Percentiles rank a stretch among this genome's conserved stretches.
phyloP scores from a whole-genome alignment of 1,140 invertebrate genomes.

The Centruroides vittatus region DNA sequence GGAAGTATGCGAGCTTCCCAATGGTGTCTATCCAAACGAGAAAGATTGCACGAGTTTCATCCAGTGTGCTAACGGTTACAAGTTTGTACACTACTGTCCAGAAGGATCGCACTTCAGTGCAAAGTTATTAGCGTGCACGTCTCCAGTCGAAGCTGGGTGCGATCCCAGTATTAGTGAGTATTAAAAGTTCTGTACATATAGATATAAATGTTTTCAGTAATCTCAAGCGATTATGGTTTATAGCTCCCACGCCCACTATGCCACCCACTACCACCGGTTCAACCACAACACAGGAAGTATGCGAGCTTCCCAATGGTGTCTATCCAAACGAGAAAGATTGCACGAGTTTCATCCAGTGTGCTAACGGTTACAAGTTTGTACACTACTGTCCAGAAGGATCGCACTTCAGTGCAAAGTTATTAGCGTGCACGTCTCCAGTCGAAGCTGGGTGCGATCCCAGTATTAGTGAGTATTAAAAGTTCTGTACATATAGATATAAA shows the following conservation, averaged over 20 bases:
- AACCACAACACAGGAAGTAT: too few species aligned
- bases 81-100: slow-evolving; percentile 27
- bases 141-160: slow-evolving; percentile 2
- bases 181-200: too few species aligned
- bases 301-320: not conserved
- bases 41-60: not conserved
- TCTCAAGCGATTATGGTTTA: too few species aligned
- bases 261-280: not conserved
- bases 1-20: not conserved
- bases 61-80: not conserved
- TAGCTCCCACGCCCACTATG: too few species aligned
- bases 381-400: slow-evolving; percentile 33
- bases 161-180: not conserved
- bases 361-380: not conserved
- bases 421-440: slow-evolving; percentile 35
- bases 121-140: slow-evolving; percentile 36
- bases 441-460: slow-evolving; percentile 1
- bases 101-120: slow-evolving; percentile 38
- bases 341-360: not conserved
- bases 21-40: not conserved
- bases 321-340: not conserved
- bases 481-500: too few species aligned
- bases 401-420: slow-evolving; percentile 35
- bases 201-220: too few species aligned
- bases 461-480: not conserved